These are phyloP conservation scores for Oconnorella tubifera DNA, from an alignment of 2,888 invertebrate genomes.

Conservation along the genomic window DNA sequence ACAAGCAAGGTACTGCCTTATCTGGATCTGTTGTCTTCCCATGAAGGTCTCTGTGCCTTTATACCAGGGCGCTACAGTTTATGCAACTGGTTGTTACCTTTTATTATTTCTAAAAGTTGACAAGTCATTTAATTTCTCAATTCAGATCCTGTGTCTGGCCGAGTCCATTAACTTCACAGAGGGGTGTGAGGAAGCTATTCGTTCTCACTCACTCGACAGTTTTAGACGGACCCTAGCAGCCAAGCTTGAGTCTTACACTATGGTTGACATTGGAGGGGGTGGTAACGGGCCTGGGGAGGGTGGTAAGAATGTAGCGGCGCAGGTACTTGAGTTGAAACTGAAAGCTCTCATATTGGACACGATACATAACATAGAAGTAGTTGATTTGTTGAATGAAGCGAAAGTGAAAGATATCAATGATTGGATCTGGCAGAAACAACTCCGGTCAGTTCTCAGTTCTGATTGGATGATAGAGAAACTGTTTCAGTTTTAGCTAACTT, in stretches of 20 bases:
- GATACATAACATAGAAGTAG: conserved; percentile 81
- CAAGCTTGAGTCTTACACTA: conserved; percentile 58
- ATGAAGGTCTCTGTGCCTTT: too few species aligned
- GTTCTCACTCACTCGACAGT: conserved; percentile 58
- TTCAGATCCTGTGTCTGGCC: conserved; percentile 73
- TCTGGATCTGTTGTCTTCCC: too few species aligned
- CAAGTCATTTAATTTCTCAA: too few species aligned
- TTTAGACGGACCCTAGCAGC: conserved; percentile 51
- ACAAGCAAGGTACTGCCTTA: too few species aligned
- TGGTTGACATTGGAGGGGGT: conserved; percentile 46
- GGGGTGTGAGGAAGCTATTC: conserved; percentile 76
- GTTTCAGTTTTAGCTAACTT: too few species aligned
- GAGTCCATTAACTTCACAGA: conserved; percentile 81
- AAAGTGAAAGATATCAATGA: conserved; percentile 67
- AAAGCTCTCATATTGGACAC: conserved; percentile 89
- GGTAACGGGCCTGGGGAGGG: neutral
- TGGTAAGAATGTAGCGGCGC: conserved; percentile 36
- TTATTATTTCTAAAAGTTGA: too few species aligned
- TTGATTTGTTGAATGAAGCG: conserved; percentile 69
- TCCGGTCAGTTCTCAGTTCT: conserved; percentile 63
- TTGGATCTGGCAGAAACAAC: conserved; percentile 94
- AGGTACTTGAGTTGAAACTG: conserved; percentile 75
- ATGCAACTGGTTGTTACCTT: too few species aligned
- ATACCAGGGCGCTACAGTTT: too few species aligned
- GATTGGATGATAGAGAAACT: too few species aligned